A percentile compares a stretch with the other conserved stretches of the same genome.
These are phyloP conservation scores for Acrocyrtus sp. DNA, from an alignment of 2,888 invertebrate genomes.

Conservation along the genomic window DNA sequence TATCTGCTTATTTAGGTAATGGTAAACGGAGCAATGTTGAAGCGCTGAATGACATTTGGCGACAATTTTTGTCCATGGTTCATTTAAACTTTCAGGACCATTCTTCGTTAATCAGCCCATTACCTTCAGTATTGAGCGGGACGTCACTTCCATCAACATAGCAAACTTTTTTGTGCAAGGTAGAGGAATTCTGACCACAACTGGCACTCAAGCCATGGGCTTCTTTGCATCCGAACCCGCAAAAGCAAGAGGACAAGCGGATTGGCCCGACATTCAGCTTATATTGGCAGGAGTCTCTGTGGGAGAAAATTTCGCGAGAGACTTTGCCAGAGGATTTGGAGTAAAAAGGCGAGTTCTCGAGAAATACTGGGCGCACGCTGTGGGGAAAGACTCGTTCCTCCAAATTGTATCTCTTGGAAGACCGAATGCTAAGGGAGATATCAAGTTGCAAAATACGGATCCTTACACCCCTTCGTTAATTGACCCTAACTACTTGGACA, in stretches of 20 bases:
- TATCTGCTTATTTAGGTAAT: conserved; percentile 55
- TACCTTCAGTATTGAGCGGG: conserved; percentile 49
- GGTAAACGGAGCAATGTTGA: no score
- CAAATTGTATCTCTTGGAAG: conserved; percentile 54
- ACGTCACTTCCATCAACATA: conserved; percentile 49
- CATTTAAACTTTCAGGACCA: no score
- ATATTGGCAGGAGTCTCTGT: conserved; percentile 52
- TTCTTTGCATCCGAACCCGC: conserved; percentile 53
- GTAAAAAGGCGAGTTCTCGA: conserved; percentile 41
- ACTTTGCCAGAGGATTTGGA: conserved; percentile 58
- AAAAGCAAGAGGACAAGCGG: conserved; percentile 51
- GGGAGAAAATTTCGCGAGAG: conserved; percentile 54
- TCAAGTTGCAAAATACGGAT: conserved; percentile 43
- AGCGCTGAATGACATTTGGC: no score
- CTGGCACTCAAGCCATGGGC: conserved; percentile 56
- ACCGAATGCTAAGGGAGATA: conserved; percentile 49
- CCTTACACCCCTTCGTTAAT: conserved; percentile 40
- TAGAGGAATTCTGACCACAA: conserved; percentile 50
- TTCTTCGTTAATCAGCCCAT: conserved; percentile 58
- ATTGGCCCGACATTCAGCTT: conserved; percentile 51
- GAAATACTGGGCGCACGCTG: conserved; percentile 56
- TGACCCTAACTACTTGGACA: conserved; percentile 52
- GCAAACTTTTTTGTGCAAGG: conserved; percentile 55
- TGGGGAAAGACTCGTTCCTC: conserved; percentile 53
- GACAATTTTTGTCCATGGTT: no score